These are phyloP conservation scores for Liopterus haemorrhoidalis DNA, from an alignment of 2,888 invertebrate species.

Conservation along the genomic window DNA sequence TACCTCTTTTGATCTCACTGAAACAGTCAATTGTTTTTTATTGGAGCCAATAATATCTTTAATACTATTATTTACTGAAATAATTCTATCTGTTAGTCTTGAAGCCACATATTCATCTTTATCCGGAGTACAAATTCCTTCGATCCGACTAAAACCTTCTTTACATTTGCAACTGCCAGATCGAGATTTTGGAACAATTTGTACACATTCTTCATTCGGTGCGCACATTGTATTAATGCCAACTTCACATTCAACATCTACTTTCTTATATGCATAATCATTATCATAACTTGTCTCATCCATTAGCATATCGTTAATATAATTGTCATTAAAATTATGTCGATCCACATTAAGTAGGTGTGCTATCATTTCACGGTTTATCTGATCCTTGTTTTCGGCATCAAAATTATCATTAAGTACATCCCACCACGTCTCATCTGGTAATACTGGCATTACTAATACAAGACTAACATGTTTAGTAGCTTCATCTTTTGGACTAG, in stretches of 20 bases:
- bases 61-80: constrained; percentile 24
- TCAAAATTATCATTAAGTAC: constrained; percentile 36
- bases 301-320: constrained; percentile 44
- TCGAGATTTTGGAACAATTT: constrained; percentile 50
- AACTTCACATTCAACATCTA: constrained; percentile 53
- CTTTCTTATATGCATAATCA: constrained; percentile 31
- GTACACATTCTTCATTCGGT: constrained; percentile 64
- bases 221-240: constrained; percentile 56
- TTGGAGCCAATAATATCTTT: constrained; percentile 49
- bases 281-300: constrained; percentile 46
- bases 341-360: constrained; percentile 27
- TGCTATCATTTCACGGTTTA: constrained; percentile 15
- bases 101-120: constrained; percentile 31
- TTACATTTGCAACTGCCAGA: constrained; percentile 70
- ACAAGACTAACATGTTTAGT: constrained; percentile 67
- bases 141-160: constrained; percentile 49
- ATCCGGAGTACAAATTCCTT: constrained; percentile 42
- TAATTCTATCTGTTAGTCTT: constrained; percentile 35
- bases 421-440: constrained; percentile 53
- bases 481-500: constrained; percentile 51
- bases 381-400: constrained; percentile 13
- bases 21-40: constrained; percentile 64
- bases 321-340: constrained; percentile 29
- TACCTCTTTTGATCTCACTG: constrained; percentile 73
- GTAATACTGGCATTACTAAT: constrained; percentile 63